Conservation (phyloP, 1,140 invertebrate species). For the Planococcus citri region DNA sequence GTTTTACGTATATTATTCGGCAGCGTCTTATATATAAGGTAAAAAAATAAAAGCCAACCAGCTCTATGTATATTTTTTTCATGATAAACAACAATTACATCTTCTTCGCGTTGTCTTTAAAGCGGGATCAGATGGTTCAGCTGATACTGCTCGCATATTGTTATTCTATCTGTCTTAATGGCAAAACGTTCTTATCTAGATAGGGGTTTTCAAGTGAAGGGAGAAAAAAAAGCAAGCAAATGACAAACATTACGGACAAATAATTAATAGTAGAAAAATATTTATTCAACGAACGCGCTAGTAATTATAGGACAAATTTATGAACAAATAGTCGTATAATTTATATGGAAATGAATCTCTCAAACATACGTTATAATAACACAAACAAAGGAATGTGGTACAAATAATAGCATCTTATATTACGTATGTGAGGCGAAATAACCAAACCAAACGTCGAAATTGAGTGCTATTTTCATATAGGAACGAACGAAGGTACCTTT, state of each 20-base stretch:
- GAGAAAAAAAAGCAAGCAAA: neutral
- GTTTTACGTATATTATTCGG: constrained; percentile 11
- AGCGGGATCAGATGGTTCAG: constrained; percentile 12
- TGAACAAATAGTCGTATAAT: constrained; percentile 19
- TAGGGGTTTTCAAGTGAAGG: no score
- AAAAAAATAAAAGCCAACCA: neutral
- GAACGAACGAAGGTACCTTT: no score
- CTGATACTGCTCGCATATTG: constrained; percentile 12
- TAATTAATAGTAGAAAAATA: constrained; percentile 5
- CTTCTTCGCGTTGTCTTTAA: constrained; percentile 10
- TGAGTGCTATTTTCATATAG: no score
- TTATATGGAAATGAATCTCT: constrained; percentile 4
- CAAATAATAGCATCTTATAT: no score
- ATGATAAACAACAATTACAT: constrained; percentile 20
- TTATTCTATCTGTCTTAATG: neutral
- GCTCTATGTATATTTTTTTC: no score
- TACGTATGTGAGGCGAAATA: no score
- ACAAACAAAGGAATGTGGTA: constrained; percentile 16
- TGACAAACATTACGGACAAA: constrained; percentile 10
- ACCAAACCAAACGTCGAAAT: no score
- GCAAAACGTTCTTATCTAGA: constrained; percentile 15
- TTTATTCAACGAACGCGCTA: neutral
- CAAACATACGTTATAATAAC: constrained; percentile 9
- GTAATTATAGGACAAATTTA: constrained; percentile 17
- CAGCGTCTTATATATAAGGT: neutral